Base-by-base conservation (phyloP, 2,113 vertebrate species). In the Agapornis roseicollis region DNA sequence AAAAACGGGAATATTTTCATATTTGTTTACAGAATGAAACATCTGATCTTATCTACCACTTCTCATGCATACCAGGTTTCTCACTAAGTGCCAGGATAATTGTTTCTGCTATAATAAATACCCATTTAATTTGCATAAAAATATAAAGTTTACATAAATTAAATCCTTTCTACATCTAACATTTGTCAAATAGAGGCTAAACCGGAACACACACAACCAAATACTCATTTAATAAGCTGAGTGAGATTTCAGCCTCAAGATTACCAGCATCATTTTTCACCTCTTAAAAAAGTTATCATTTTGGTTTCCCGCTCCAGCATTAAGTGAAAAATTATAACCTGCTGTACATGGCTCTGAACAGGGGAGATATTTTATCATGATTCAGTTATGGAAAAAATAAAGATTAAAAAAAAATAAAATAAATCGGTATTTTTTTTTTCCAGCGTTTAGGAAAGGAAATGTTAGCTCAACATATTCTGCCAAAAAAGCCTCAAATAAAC, bases 121-220 rank as follows among this genome's bases (percentile, higher is more conserved):
- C 93, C 95, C 97, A 97, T 95, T 97, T 97, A 93, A 97, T 98
- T 98, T 97, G 97, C 98, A 98, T 98, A 98, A 98, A 98, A 98
- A 98, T 97, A 97, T 97, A 97, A 98, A 98, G 98, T 98, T 98
- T 97, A 97, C 98, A 97, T 97, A 98, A 98, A 98, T 98, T 97
- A 98, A 98, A 97, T 96, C 44, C 85, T 97, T 96, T 97, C 93
- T 97, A 65, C 95, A 96, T 92, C 97, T 97, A 97, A 94, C 87
- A 85, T 97, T 76, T 96, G 91, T 98, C 97, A 97, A 98, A 97
- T 91, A 95, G 87, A 97, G 81, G 84, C 96, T 94, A 93, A 95
- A 98, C 68, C 49, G 41, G 78, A 95, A 96, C 44, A 90, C 77
- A 82, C 66, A 93, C 47, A 90, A 66, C 84, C 94, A 97, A 97